Conservation (phyloP, 2,888 invertebrate species). For the Orchesella flavescens region DNA sequence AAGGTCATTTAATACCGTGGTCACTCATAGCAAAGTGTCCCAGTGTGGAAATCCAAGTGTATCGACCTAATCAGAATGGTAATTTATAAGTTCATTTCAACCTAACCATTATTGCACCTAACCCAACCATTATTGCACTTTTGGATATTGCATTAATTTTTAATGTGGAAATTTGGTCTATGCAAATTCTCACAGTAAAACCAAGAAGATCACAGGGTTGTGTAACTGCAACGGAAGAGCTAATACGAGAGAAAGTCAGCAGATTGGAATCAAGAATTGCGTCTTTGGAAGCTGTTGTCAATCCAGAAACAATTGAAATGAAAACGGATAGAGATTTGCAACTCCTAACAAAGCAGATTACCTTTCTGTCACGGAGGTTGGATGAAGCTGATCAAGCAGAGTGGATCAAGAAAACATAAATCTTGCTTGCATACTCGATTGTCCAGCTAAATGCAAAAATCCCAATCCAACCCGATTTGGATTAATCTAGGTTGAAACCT, state of each 20-base stretch:
- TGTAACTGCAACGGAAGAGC: conserved; percentile 52
- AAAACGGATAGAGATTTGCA: conserved; percentile 70
- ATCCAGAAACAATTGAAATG: conserved; percentile 57
- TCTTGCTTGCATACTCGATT: too few species aligned
- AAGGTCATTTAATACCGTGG: conserved; percentile 71
- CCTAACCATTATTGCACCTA: not conserved
- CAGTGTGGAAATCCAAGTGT: conserved; percentile 66
- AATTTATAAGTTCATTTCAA: not conserved
- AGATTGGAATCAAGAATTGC: conserved; percentile 65
- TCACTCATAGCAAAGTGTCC: conserved; percentile 58
- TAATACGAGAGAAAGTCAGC: conserved; percentile 65
- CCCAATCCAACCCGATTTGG: too few species aligned
- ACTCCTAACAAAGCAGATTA: conserved; percentile 68
- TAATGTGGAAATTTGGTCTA: not conserved
- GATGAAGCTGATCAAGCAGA: conserved; percentile 69
- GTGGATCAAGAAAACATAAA: conserved; percentile 67
- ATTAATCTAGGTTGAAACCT: too few species aligned
- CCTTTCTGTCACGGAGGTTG: conserved; percentile 66
- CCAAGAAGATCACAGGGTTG: conserved; percentile 56
- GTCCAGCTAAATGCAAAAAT: too few species aligned
- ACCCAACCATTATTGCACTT: too few species aligned
- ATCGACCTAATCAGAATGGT: conserved; percentile 71
- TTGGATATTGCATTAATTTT: not conserved
- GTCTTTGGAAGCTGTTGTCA: conserved; percentile 66
- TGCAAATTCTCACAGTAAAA: conserved; percentile 60